Base-by-base conservation (phyloP, 1,140 invertebrate species). In the Dolichoris vasculosae region DNA sequence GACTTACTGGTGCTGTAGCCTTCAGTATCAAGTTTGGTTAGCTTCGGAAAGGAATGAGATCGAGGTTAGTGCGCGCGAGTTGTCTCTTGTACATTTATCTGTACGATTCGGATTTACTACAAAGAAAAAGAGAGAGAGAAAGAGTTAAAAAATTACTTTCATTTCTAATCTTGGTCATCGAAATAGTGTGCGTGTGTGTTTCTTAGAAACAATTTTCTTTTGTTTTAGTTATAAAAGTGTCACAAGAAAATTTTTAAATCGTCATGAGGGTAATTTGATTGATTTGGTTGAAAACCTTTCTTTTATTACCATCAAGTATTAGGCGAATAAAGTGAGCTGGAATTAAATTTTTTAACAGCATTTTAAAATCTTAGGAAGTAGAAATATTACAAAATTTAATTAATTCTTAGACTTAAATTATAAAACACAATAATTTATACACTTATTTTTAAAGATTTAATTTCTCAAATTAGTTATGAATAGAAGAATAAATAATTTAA, bases 11-110 rank as follows among this genome's bases (percentile, higher is more conserved):
- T 26, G 63, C 75, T 30, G 59, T 76, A 17, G 76, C 43, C 83
- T 71, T 84, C 76, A 84, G 83, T 84, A 55, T 76, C 59, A 64
- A 84, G 76, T 78, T 78, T 79, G 76, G 63, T 46, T 71, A 55
- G 75, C 59, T n/a, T 55, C 59, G 51, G 51, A 76, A 76, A 26
- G n/a, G 82, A 59, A 30, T 11, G 35, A 63, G 69, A 4, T 73
- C 23, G 15, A 32, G 23, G 35, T 7, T 20, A 32, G 43, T 35
- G n/a, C 15, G 23, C 4, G 79, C 55, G 38, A 43, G 35, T 81
- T 76, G 23, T 51, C 0, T 51, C 17, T 71, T n/a, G 11, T 20
- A 4, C 17, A 15, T 40, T 71, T 35, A 71, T 17, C 69, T 40
- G 69, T 40, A 20, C 32, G 17, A 40, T 43, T n/a, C 17, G n/a